Base-by-base conservation (phyloP, 2,888 invertebrate genomes). In the Agrochola macilenta region DNA sequence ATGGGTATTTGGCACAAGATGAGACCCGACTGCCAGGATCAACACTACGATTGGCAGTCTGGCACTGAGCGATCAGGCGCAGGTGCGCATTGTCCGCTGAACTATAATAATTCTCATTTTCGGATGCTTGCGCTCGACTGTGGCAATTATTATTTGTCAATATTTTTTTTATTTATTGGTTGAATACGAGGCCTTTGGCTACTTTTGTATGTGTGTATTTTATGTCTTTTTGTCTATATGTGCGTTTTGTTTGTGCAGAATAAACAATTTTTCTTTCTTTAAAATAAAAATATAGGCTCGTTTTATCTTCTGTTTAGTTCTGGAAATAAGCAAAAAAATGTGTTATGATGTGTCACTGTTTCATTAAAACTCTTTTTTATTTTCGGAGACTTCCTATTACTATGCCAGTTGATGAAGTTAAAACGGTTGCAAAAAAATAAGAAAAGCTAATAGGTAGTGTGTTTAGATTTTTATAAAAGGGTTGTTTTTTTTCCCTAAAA, bases 1-100 rank as follows among this genome's bases (percentile, higher is more conserved):
- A 90, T 76, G 85, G 79, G 73, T 74, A 80, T 82, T 88, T 87
- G 88, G 88, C 90, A 90, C 88, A 85, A 85, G 77, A 83, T 78
- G 71, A 69, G 66, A 76, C 80, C 58, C 68, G 66, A 46, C 78
- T 83, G 89, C 89, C 87, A 89, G 89, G 88, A 89, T 87, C 88
- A 89, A 89, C 87, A 88, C 72, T 52, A 35, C 72, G 68, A 83
- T 68, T 76, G 80, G 76, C 72, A 84, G 70, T 60, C 49, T 73
- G 71, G 66, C 82, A 81, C 52, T 84, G 76, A 88, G 69, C 82
- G 79, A 88, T 88, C 82, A 86, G 76, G 74, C 81, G 71, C 87
- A 86, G 87, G 84, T 88, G 87, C 63, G 61, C n/a, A 69, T 72
- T 73, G 74, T 74, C 74, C 61, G 23, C 43, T 72, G 74, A 69